These are phyloP conservation scores for Champsocephalus gunnari DNA, from an alignment of 2,797 vertebrate species.

Conservation along the genomic window DNA sequence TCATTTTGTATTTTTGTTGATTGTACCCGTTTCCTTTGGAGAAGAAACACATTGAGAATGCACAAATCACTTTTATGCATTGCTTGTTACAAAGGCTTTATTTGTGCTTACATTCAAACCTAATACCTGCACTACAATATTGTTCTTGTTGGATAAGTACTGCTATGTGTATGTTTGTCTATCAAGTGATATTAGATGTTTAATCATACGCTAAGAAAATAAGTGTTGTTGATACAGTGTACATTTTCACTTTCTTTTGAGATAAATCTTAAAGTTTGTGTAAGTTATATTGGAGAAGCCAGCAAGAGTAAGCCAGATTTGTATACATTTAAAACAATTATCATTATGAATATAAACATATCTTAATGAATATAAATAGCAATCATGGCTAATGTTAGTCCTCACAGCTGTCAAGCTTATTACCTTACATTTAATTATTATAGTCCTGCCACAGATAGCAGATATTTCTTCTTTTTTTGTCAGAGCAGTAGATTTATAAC, in stretches of 20 bases:
- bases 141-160: constrained; percentile 18
- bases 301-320: no score
- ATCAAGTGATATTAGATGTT: constrained; percentile 14
- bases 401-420: no score
- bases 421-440: no score
- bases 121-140: constrained; percentile 48
- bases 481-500: no score
- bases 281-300: no score
- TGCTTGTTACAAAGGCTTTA: constrained; percentile 30
- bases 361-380: no score
- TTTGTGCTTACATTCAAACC: constrained; percentile 25
- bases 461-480: no score
- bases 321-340: no score
- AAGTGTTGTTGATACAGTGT: constrained; percentile 27
- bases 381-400: no score
- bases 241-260: constrained; percentile 42
- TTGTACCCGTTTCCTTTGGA: constrained; percentile 32
- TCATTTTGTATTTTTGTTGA: constrained; percentile 30
- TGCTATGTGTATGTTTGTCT: constrained; percentile 8
- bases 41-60: constrained; percentile 38
- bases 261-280: constrained; percentile 1
- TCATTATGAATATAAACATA: no score
- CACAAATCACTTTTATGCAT: constrained; percentile 68
- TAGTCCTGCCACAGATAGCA: no score
- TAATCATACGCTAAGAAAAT: constrained; percentile 24